Evolutionary conservation across 2,797 vertebrate genomes (phyloP).

Genomic region (Ibycter americanus): DNA sequence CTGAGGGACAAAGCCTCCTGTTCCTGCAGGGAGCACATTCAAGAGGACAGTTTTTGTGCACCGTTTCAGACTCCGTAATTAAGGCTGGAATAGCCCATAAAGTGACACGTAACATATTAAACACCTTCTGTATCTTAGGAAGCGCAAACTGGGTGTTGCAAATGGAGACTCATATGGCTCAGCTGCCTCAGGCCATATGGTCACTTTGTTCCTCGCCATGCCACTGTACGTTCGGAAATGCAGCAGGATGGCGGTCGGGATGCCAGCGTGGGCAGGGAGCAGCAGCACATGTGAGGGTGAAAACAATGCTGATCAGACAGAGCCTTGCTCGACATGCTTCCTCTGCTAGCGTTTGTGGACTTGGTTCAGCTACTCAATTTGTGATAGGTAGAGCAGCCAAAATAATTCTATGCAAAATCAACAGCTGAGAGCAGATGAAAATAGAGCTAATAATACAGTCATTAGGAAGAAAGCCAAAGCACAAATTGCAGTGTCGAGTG

Average conservation of each 20-base stretch:
- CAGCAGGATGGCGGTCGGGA: not conserved
- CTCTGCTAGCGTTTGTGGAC: not conserved
- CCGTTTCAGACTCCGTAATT: not conserved
- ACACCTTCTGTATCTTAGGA: conserved; percentile 23
- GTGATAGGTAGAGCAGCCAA: conserved; percentile 35
- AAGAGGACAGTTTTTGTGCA: not conserved
- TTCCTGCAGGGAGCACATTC: not conserved
- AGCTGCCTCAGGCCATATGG: conserved; percentile 45
- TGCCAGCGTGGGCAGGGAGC: not conserved
- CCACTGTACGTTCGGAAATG: not conserved
- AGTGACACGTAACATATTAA: conserved; percentile 54
- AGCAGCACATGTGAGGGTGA: not conserved
- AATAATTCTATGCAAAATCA: conserved; percentile 50
- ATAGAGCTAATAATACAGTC: conserved; percentile 63
- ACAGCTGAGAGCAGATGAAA: conserved; percentile 66
- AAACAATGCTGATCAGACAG: not conserved
- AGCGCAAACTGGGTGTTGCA: not conserved
- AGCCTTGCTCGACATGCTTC: not conserved
- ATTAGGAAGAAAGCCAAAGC: conserved; percentile 68
- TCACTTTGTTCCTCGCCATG: not conserved
- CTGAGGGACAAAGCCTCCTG: not conserved
- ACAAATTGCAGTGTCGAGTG: conserved; percentile 8
- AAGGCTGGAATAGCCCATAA: conserved; percentile 8
- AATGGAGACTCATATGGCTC: conserved; percentile 23
- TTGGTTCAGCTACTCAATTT: conserved; percentile 45